Evolutionary conservation across 2,888 invertebrate genomes (phyloP), one percentile per base, ranked within the genome.

Genomic region (Eumerus sabulonum): DNA sequence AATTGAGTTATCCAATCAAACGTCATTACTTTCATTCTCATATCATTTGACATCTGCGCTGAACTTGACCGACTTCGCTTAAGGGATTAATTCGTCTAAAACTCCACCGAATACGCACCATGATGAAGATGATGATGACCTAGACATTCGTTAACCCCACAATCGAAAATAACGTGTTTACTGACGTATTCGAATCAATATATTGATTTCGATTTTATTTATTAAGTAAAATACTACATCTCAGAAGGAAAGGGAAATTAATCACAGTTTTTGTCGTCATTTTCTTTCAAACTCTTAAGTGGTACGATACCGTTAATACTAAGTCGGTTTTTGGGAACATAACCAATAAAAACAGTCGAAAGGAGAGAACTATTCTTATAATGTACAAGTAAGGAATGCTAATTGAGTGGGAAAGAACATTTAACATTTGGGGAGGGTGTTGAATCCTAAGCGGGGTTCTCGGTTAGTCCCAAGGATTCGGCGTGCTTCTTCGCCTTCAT

Each of bases 401-500:
- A 27, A 7, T 27, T 7, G 27, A 27, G 27, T 7, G 2, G 27
- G 7, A 7, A 27, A 27, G 27, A 27, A 27, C 7, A 7, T 27
- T 27, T 40, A 7, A 36, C 36, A 3, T 3, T 40, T 11, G 3
- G 47, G 27, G 0, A 14, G 27, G 27, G 7, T 27, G 27, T 27
- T 50, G n/a, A 14, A 14, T 36, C 57, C 72, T 83, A 84, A 68
- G 82, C 82, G 16, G 82, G 73, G 63, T 83, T 84, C 66, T 87
- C 87, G 11, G 87, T 83, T 19, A 89, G 82, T 51, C 89, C 96
- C 60, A 98, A 90, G 0, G 97, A 96, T 84, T 97, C 97, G 35
- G 97, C 95, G 89, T 98, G 98, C 84, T 96, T 94, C 87, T 96
- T 94, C 16, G 98, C 98, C 89, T 98, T 98, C 82, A 98, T 92